Conservation (phyloP, 2,888 invertebrate genomes). For the Meandrusa payeni region DNA sequence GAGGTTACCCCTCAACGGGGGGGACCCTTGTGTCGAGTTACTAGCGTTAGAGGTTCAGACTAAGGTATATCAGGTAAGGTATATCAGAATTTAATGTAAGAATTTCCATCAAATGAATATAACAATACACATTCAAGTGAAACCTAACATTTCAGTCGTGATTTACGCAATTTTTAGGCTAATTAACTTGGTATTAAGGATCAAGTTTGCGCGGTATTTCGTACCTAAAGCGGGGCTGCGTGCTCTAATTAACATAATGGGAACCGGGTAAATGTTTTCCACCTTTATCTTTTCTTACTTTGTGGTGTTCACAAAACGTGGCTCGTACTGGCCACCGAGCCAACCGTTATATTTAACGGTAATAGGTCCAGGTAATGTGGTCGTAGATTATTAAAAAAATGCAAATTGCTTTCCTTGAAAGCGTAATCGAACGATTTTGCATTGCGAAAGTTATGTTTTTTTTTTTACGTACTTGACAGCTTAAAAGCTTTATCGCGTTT, state of each 20-base stretch:
- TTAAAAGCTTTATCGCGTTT: constrained; percentile 20
- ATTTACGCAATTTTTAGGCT: constrained; percentile 22
- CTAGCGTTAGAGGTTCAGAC: too few species aligned
- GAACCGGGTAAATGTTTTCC: constrained; percentile 48
- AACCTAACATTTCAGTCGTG: neutral
- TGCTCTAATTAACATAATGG: constrained; percentile 55
- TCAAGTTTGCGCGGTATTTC: constrained; percentile 29
- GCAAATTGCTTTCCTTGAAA: constrained; percentile 22
- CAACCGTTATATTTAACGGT: constrained; percentile 30
- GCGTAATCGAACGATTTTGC: constrained; percentile 13
- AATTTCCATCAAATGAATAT: constrained; percentile 4
- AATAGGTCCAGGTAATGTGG: constrained; percentile 19
- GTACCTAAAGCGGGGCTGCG: constrained; percentile 29
- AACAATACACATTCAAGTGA: neutral
- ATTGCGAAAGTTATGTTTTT: constrained; percentile 21
- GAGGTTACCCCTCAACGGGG: too few species aligned
- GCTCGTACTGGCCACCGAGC: constrained; percentile 24
- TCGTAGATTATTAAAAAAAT: constrained; percentile 9
- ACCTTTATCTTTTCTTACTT: constrained; percentile 46
- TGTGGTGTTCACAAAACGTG: constrained; percentile 44
- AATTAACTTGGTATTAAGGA: constrained; percentile 26
- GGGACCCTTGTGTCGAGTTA: too few species aligned
- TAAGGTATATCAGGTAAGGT: too few species aligned
- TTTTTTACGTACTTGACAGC: constrained; percentile 8
- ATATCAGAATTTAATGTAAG: constrained; percentile 8